Evolutionary conservation across 2,113 vertebrate species (phyloP).

Genomic region (Ictalurus furcatus): DNA sequence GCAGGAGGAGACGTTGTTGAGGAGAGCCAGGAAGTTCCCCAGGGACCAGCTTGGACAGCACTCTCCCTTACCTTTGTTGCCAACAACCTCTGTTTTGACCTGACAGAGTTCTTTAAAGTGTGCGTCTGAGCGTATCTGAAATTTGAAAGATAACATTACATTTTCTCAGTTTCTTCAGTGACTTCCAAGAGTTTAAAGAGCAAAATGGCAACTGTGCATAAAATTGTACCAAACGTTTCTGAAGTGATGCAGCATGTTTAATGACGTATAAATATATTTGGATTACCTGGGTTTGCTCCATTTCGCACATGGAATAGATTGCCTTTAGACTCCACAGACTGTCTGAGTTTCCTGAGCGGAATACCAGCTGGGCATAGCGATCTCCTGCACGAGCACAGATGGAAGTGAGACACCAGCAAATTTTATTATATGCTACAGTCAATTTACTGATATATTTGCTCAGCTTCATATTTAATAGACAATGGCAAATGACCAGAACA

Average conservation of each 20-base stretch:
- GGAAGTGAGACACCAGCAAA: slow-evolving; percentile 36
- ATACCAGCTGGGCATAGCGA: slow-evolving; percentile 90
- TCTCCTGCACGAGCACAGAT: slow-evolving; percentile 77
- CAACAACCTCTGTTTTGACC: slow-evolving; percentile 55
- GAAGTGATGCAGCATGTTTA: not conserved
- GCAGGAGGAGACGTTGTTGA: slow-evolving; percentile 90
- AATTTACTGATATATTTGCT: slow-evolving; percentile 20
- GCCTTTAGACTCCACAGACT: slow-evolving; percentile 96
- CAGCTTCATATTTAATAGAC: slow-evolving; percentile 15
- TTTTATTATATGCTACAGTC: slow-evolving; percentile 32
- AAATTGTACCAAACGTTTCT: not conserved
- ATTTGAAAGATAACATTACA: slow-evolving; percentile 20
- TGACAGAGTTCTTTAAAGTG: slow-evolving; percentile 88
- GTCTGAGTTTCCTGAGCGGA: slow-evolving; percentile 92
- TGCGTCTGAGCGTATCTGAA: slow-evolving; percentile 88
- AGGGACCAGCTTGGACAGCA: slow-evolving; percentile 98
- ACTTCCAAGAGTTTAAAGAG: not conserved
- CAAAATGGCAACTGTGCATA: not conserved
- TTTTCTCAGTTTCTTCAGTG: not conserved
- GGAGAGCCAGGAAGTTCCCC: slow-evolving; percentile 91
- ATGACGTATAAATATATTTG: slow-evolving; percentile 7
- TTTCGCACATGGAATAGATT: slow-evolving; percentile 95
- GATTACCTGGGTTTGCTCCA: slow-evolving; percentile 90
- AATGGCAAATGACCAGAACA: not conserved
- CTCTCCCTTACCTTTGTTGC: slow-evolving; percentile 65